Evolutionary conservation across 2,797 vertebrate species (phyloP).

Genomic region (Cryptoblepharus egeriae): DNA sequence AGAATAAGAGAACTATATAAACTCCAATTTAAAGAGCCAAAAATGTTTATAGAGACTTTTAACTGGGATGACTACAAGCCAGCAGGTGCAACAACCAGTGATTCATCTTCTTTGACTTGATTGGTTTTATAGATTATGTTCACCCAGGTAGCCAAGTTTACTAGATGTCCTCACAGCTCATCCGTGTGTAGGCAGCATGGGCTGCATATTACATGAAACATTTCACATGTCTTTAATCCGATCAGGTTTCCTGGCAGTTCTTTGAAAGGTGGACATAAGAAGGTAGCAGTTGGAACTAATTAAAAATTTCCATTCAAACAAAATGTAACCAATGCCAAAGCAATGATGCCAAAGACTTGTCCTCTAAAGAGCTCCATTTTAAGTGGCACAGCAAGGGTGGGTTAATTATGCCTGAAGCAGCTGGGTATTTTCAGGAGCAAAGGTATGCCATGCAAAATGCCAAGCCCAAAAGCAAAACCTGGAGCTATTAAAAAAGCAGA

Average conservation of each 20-base stretch:
- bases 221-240: slow-evolving; percentile 5
- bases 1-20: background rate
- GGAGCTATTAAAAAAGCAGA: background rate
- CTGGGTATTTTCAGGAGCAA: background rate
- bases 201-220: background rate
- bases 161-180: no score
- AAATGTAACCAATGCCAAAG: slow-evolving; percentile 7
- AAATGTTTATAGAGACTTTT: background rate
- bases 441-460: background rate
- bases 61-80: background rate
- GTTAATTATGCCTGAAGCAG: slow-evolving; percentile 5
- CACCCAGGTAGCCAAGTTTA: background rate
- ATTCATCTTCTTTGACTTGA: background rate
- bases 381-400: background rate
- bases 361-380: background rate
- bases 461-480: background rate
- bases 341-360: background rate
- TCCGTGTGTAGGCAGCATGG: background rate
- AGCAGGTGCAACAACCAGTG: background rate
- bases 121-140: background rate
- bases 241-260: background rate
- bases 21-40: background rate
- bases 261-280: slow-evolving; percentile 29
- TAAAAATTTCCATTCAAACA: background rate
- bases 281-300: slow-evolving; percentile 4